Evolutionary conservation across 2,113 vertebrate species (phyloP).

Genomic region (Pollimyrus isidori): DNA sequence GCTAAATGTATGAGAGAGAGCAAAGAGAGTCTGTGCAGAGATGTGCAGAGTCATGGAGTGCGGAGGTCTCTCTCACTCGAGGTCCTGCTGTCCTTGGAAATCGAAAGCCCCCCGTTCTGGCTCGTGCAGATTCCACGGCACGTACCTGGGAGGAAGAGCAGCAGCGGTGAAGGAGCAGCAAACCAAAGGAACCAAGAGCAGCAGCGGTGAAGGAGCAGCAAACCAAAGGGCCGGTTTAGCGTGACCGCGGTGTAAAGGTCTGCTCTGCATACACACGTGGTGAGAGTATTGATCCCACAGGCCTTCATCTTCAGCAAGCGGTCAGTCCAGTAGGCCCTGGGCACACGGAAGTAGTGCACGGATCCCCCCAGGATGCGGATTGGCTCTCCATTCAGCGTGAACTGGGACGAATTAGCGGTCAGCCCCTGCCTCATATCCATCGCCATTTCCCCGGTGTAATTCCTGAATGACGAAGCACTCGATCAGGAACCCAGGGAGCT

Average conservation of each 20-base stretch:
- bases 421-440: constrained; percentile 61
- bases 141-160: constrained; percentile 61
- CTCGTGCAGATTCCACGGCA: constrained; percentile 89
- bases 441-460: constrained; percentile 12
- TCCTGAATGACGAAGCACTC: neutral
- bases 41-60: neutral
- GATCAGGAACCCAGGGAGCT: neutral
- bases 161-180: neutral
- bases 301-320: constrained; percentile 65
- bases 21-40: neutral
- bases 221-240: neutral
- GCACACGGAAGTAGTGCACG: constrained; percentile 81
- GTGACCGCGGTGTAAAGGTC: neutral
- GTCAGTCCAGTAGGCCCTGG: constrained; percentile 77
- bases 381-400: constrained; percentile 66
- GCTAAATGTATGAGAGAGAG: neutral
- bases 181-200: neutral
- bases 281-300: constrained; percentile 82
- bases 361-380: constrained; percentile 77
- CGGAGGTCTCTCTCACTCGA: constrained; percentile 55
- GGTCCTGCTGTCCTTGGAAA: constrained; percentile 75
- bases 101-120: constrained; percentile 68
- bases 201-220: neutral
- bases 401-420: constrained; percentile 57
- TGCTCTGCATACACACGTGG: constrained; percentile 63